phyloP scores from a whole-genome alignment of 2,888 invertebrate genomes.

The Harpagoxenus sublaevis region DNA sequence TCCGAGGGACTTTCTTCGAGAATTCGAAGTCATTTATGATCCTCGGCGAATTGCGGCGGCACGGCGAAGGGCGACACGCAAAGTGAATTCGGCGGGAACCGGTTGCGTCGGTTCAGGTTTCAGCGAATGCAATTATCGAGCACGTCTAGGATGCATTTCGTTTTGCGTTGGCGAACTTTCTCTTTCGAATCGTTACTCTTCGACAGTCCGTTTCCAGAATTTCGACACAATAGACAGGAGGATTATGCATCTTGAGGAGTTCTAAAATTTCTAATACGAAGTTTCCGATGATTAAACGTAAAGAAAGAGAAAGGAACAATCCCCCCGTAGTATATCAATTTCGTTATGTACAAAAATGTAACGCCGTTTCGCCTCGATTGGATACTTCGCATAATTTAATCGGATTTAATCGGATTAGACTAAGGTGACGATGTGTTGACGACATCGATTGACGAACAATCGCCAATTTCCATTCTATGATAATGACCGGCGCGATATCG shows the following conservation, averaged over 20 bases:
- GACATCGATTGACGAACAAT: not conserved
- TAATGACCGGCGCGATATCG: not conserved
- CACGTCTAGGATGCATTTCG: conserved; percentile 41
- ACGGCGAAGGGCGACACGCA: not conserved
- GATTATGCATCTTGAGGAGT: too few species aligned
- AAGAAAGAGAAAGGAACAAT: not conserved
- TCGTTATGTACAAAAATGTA: not conserved
- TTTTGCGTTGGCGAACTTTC: conserved; percentile 24
- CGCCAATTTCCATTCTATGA: conserved; percentile 6
- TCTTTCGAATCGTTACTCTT: not conserved
- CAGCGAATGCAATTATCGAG: conserved; percentile 29
- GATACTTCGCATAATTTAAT: conserved; percentile 10
- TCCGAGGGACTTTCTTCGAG: not conserved
- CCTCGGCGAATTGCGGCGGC: conserved; percentile 19
- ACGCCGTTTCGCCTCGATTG: not conserved
- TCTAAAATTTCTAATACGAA: not conserved
- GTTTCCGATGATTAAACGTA: not conserved
- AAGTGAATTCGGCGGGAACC: conserved; percentile 29
- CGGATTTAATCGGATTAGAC: not conserved
- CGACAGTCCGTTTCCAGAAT: not conserved
- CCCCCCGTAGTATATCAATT: not conserved
- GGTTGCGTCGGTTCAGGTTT: conserved; percentile 45
- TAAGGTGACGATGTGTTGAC: not conserved
- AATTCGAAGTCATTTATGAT: conserved; percentile 1
- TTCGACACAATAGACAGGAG: not conserved